Evolutionary conservation across 1,140 invertebrate genomes (phyloP), one percentile per base, ranked within the genome.

Genomic region (Helicoverpa armigera): DNA sequence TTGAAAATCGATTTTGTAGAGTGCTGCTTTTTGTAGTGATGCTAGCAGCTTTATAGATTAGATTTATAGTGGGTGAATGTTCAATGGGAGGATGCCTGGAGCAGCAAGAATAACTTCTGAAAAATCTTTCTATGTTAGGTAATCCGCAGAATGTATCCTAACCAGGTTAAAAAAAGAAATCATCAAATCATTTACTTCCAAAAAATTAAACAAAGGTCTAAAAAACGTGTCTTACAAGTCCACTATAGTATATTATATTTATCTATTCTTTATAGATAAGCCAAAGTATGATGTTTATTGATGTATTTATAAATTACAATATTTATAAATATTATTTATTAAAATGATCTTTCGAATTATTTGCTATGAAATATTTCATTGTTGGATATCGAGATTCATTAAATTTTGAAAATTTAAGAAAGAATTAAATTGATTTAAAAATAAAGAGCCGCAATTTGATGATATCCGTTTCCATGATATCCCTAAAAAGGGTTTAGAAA

Each of bases 41-140:
- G 23, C 58, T 61, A 29, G 23, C 58, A 61, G 58, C 23, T 61
- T 61, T 13, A 61, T 61, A 61, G 58, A 61, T 29, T 61, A 61
- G 18, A 60, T 0, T 61, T 31, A 61, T 31, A 61, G 16, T 12
- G 23, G 11, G 23, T 61, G 23, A 61, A 9, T 61, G 4, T 61
- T 61, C 0, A 13, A 29, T 4, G 12, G 12, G 11, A 31, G 29
- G 2, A 12, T 31, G 12, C 12, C 9, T 31, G 23, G 11, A 61
- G 29, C 16, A 16, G 18, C 9, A 10, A 11, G 11, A 18, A 56
- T 9, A 16, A 11, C 0, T 11, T 29, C 7, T 58, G 18, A 58
- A 58, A 58, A 58, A 23, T 23, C 56, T 56, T 56, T 16, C 54
- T 2, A 1, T 18, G n/a, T 16, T 56, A 7, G 16, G 14, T 7